Percentiles rank a stretch among this genome's conserved stretches.
Evolutionary conservation across 2,888 invertebrate genomes (phyloP).

Genomic region (Leucoma salicis): DNA sequence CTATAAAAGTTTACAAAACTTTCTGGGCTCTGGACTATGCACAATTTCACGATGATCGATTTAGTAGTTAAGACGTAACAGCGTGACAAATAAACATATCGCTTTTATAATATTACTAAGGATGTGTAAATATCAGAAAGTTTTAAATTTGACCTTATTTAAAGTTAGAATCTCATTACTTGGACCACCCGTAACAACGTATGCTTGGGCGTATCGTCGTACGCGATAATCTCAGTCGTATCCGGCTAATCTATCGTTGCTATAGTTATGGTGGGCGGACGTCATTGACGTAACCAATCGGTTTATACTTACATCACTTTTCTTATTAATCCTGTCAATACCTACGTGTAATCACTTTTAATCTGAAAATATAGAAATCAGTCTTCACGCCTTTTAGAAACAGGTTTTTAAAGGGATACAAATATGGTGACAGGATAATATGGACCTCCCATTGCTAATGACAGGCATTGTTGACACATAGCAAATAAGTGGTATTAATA

Average conservation of each 20-base stretch:
- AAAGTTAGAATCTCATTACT: constrained; percentile 9
- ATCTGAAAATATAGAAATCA: constrained; percentile 34
- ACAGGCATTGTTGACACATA: constrained; percentile 6
- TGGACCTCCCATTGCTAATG: constrained; percentile 10
- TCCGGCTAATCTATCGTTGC: constrained; percentile 71
- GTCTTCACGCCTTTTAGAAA: constrained; percentile 23
- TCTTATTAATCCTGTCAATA: constrained; percentile 30
- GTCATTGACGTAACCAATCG: constrained; percentile 47
- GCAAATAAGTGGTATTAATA: neutral
- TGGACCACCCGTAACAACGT: constrained; percentile 33
- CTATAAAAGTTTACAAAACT: too few relatives aligned
- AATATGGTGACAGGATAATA: constrained; percentile 6
- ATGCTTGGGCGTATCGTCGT: constrained; percentile 58
- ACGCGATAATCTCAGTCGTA: constrained; percentile 57
- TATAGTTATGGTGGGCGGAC: constrained; percentile 60
- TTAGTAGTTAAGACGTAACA: too few relatives aligned
- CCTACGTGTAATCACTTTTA: constrained; percentile 32
- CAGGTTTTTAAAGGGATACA: constrained; percentile 1
- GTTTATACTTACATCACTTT: constrained; percentile 31
- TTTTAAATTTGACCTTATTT: too few relatives aligned
- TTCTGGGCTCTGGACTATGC: too few relatives aligned
- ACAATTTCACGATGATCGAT: too few relatives aligned
- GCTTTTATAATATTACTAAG: too few relatives aligned
- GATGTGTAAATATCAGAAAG: too few relatives aligned
- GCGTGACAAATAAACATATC: too few relatives aligned